Conservation (phyloP, 2,888 invertebrate species). For the Caenorhabditis sp. region DNA sequence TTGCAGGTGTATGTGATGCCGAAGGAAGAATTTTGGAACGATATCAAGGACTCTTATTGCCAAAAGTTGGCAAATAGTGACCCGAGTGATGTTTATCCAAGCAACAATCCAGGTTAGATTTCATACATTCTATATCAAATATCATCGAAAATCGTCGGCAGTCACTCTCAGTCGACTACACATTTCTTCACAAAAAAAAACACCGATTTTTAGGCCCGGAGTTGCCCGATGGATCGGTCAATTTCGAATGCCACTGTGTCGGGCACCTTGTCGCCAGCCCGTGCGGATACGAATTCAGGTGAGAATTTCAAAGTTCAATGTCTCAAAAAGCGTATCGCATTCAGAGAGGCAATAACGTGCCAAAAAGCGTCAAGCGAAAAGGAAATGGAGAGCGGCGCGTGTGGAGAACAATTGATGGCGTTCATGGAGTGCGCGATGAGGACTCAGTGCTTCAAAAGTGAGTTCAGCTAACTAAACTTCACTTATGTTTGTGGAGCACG, state of each 20-base stretch:
- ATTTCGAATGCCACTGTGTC: slow-evolving; percentile 78
- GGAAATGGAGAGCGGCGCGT: slow-evolving; percentile 74
- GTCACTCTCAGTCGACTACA: background rate
- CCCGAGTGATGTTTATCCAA: slow-evolving; percentile 71
- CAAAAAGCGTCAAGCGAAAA: slow-evolving; percentile 72
- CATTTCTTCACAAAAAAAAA: background rate
- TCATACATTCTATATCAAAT: background rate
- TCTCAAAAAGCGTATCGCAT: background rate
- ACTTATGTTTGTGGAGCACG: too few relatives aligned
- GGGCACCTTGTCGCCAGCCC: slow-evolving; percentile 77
- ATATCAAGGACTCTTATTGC: slow-evolving; percentile 71
- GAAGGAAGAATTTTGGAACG: slow-evolving; percentile 70
- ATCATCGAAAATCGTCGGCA: background rate
- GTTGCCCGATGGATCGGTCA: slow-evolving; percentile 75
- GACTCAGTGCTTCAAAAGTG: slow-evolving; percentile 76
- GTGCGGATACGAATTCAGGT: slow-evolving; percentile 75
- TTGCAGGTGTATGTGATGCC: slow-evolving; percentile 66
- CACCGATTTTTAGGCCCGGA: slow-evolving; percentile 75
- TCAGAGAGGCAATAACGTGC: slow-evolving; percentile 73
- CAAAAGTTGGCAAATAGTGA: slow-evolving; percentile 66
- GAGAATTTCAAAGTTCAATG: background rate
- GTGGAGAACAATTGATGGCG: slow-evolving; percentile 74
- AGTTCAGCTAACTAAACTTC: slow-evolving; percentile 16
- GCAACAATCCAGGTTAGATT: slow-evolving; percentile 73
- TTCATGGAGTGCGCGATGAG: slow-evolving; percentile 77